Conservation (phyloP, 2,797 vertebrate species). For the Carcharodon carcharias region DNA sequence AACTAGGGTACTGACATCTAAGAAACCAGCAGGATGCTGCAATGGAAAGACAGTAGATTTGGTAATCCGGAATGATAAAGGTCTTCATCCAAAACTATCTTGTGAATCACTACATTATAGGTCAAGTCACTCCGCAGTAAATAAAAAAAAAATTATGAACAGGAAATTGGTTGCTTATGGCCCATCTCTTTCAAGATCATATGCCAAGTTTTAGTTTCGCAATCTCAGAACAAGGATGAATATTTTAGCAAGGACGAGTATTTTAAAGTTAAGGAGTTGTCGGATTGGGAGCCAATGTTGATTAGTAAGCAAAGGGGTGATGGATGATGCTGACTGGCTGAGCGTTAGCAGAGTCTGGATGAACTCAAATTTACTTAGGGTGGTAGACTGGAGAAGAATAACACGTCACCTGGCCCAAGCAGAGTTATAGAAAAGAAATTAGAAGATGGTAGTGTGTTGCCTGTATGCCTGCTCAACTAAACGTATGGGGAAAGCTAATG, state of each 20-base stretch:
- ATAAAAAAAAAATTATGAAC: neutral
- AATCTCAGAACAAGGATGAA: too few relatives aligned
- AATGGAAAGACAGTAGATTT: neutral
- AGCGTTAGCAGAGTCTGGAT: neutral
- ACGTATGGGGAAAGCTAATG: neutral
- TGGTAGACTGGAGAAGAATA: neutral
- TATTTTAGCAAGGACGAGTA: neutral
- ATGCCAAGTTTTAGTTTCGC: neutral
- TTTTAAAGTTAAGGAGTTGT: neutral
- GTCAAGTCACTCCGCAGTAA: neutral
- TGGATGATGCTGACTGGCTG: neutral
- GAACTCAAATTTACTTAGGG: neutral
- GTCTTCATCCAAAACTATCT: constrained; percentile 1
- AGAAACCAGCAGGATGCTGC: neutral
- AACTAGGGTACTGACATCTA: neutral
- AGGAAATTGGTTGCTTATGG: neutral
- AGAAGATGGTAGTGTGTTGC: neutral
- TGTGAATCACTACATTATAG: neutral
- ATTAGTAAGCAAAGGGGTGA: neutral
- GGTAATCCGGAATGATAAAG: neutral
- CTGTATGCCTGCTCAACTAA: neutral
- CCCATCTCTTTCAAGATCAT: neutral
- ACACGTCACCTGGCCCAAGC: neutral
- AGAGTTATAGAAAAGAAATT: neutral
- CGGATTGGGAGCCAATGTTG: neutral